Evolutionary conservation across 2,113 vertebrate species (phyloP).

Genomic region (Dasyornis broadbenti): DNA sequence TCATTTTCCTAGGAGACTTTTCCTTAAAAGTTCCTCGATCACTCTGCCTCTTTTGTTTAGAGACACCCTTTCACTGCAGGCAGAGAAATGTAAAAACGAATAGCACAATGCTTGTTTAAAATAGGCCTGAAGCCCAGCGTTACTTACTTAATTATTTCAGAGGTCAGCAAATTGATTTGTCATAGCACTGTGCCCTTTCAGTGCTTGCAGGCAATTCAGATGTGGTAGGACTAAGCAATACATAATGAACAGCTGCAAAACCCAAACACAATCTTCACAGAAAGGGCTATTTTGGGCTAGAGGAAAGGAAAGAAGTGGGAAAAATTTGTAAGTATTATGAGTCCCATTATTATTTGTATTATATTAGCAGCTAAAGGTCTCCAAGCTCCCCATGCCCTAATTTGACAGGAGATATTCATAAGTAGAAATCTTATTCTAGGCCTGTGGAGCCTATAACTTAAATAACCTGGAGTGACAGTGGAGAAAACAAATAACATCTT

Average conservation of each 20-base stretch:
- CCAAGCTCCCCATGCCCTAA: not conserved
- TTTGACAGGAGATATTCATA: not conserved
- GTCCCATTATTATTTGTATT: not conserved
- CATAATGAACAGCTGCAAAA: not conserved
- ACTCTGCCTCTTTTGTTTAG: not conserved
- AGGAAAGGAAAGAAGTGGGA: not conserved
- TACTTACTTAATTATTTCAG: conserved; percentile 26
- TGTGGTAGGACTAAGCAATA: not conserved
- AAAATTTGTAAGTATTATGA: not conserved
- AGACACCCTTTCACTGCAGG: not conserved
- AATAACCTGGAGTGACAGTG: not conserved
- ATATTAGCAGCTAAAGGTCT: not conserved
- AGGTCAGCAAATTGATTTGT: conserved; percentile 36
- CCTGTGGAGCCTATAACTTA: not conserved
- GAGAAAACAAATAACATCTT: not conserved
- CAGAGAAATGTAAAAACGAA: not conserved
- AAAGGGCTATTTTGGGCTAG: not conserved
- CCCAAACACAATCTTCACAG: not conserved
- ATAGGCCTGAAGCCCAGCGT: not conserved
- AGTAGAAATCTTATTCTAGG: not conserved
- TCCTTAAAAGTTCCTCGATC: not conserved
- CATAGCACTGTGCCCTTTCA: not conserved
- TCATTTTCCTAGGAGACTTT: not conserved
- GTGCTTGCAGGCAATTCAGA: not conserved
- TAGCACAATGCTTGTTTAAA: not conserved